A percentile compares a stretch with the other conserved stretches of the same genome.
Conservation (phyloP, 1,140 invertebrate genomes). For the Scaptomyza pallida region DNA sequence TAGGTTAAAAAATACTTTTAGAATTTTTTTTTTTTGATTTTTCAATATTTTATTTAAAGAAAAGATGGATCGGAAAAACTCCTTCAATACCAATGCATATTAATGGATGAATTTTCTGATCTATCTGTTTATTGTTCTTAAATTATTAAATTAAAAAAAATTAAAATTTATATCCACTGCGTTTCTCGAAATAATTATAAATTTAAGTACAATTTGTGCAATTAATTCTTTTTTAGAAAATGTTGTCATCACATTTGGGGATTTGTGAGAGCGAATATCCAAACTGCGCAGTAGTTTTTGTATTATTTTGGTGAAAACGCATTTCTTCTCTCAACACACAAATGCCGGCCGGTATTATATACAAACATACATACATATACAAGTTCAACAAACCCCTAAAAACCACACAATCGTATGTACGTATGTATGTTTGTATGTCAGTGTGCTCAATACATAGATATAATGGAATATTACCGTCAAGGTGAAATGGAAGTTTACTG, state of each 20-base stretch:
- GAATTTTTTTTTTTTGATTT: too few relatives aligned
- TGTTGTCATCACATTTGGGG: slow-evolving; percentile 33
- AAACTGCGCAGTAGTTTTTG: slow-evolving; percentile 29
- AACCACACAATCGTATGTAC: slow-evolving; percentile 1
- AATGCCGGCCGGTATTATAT: slow-evolving; percentile 33
- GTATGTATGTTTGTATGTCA: not conserved
- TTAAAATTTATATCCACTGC: not conserved
- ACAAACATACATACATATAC: not conserved
- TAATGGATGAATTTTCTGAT: too few relatives aligned
- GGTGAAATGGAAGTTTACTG: slow-evolving; percentile 31
- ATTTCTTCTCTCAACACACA: slow-evolving; percentile 4
- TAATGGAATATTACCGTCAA: slow-evolving; percentile 42
- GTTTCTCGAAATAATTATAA: not conserved
- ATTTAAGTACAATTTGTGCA: not conserved
- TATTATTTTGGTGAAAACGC: slow-evolving; percentile 19
- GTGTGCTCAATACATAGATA: not conserved
- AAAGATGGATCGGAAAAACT: too few relatives aligned
- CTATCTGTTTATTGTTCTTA: too few relatives aligned
- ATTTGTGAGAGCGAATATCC: not conserved
- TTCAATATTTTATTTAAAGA: too few relatives aligned
- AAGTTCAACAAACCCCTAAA: slow-evolving; percentile 20
- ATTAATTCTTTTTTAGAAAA: not conserved
- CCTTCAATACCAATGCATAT: too few relatives aligned
- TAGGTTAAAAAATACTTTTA: not conserved
- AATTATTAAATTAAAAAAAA: too few relatives aligned